Base-by-base conservation (phyloP, 2,797 vertebrate genomes). In the Scolopax rusticola region DNA sequence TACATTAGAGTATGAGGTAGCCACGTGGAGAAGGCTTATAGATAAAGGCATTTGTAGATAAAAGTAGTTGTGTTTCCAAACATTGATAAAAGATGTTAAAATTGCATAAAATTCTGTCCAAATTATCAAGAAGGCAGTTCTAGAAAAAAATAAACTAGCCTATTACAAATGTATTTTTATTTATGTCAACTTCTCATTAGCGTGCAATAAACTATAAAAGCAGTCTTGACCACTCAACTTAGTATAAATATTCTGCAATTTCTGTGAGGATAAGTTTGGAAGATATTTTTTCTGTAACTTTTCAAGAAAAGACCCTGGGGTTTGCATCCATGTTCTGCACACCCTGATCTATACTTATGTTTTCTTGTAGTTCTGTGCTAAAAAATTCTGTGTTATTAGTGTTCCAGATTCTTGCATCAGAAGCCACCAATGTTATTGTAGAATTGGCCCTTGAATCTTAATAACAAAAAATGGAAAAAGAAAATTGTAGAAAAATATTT, bases 1-100 rank as follows among this genome's bases (percentile, higher is more conserved):
- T 87, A 53, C 24, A 11, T 90, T 59, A 88, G 63, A 51, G 36
- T 87, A 93, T 83, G 61, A 92, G 68, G 51, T 48, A 79, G 38
- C 45, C 32, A 18, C 45, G 63, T 93, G 59, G 67, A 92, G 81
- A 83, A 90, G n/a, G 30, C 67, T 65, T 56, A 71, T 36, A 36
- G 36, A 36, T 36, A 36, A 36, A 36, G 36, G 28, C 53, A 41
- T 81, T 81, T 82, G 17, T 53, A 50, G 61, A 11, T n/a, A 78
- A 36, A 83, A 63, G 18, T 65, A 32, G 33, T 59, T 77, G 11
- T 18, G 11, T 76, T 82, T 92, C 36, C 27, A 51, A 82, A 76
- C n/a, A 33, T 25, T 67, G 57, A 64, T 53, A 33, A 53, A 85
- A 85, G 10, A 30, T n/a, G 12, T 47, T 76, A 53, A 87, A 78